Evolutionary conservation across 2,888 invertebrate genomes (phyloP).

Genomic region (Scaptomyza parva): DNA sequence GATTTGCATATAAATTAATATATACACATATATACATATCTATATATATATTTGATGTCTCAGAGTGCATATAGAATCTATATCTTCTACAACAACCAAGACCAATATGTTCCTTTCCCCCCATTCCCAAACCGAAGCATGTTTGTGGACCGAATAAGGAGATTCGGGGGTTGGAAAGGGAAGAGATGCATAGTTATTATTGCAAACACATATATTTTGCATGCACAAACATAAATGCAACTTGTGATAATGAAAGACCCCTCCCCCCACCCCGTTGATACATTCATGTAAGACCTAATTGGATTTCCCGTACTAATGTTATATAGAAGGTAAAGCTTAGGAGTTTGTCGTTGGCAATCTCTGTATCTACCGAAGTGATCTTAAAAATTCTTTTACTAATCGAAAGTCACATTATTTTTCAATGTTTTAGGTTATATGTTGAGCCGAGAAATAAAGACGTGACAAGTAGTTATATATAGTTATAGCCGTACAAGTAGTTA

Average conservation of each 20-base stretch:
- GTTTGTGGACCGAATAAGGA: background rate
- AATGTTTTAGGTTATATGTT: background rate
- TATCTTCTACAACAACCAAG: background rate
- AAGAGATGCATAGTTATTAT: too few relatives aligned
- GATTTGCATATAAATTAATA: constrained; percentile 10
- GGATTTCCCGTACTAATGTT: too few relatives aligned
- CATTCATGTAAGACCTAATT: too few relatives aligned
- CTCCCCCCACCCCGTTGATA: too few relatives aligned
- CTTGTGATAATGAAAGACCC: too few relatives aligned
- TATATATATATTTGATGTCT: background rate
- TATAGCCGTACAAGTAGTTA: too few relatives aligned
- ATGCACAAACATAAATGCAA: background rate
- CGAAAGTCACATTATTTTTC: background rate
- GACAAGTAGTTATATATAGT: too few relatives aligned
- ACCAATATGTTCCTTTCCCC: background rate
- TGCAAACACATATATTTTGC: too few relatives aligned
- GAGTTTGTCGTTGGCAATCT: background rate
- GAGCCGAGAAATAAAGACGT: too few relatives aligned
- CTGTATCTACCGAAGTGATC: background rate
- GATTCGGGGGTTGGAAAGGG: background rate
- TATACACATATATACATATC: background rate
- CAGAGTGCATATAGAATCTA: background rate
- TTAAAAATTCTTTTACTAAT: background rate
- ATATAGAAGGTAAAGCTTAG: background rate
- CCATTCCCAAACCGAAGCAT: background rate